Evolutionary conservation across 2,888 invertebrate genomes (phyloP).

Genomic region (Keiferia lycopersicella): DNA sequence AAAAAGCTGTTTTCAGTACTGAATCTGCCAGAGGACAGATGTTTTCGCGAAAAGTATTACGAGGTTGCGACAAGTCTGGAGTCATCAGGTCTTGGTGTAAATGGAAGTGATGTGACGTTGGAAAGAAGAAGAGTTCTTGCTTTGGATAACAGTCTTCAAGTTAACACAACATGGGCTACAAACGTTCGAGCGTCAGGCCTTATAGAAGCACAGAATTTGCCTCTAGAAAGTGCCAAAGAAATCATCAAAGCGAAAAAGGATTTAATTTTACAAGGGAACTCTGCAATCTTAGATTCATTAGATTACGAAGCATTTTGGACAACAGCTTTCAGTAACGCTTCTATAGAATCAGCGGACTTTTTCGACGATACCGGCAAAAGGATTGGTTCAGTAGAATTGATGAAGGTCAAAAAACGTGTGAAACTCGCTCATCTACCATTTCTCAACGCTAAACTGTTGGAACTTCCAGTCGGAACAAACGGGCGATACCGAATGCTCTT

Average conservation of each 20-base stretch:
- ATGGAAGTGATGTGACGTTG: constrained; percentile 35
- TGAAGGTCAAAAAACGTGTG: constrained; percentile 41
- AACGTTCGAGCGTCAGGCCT: constrained; percentile 28
- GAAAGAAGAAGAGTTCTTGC: constrained; percentile 34
- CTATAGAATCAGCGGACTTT: constrained; percentile 40
- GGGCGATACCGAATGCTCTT: constrained; percentile 45
- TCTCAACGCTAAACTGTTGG: constrained; percentile 42
- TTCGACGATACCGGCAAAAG: constrained; percentile 40
- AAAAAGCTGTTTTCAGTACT: constrained; percentile 35
- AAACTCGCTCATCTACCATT: constrained; percentile 40
- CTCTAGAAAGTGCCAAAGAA: constrained; percentile 33
- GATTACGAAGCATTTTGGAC: constrained; percentile 45
- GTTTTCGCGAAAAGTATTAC: constrained; percentile 41
- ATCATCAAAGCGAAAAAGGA: constrained; percentile 29
- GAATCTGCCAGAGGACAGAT: constrained; percentile 39
- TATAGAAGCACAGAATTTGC: constrained; percentile 29
- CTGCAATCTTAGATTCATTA: constrained; percentile 41
- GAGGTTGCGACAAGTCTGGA: constrained; percentile 40
- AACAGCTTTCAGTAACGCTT: constrained; percentile 39
- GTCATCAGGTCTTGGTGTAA: constrained; percentile 28
- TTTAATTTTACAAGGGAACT: constrained; percentile 37
- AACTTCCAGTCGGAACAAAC: constrained; percentile 44
- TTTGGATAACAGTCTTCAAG: constrained; percentile 34
- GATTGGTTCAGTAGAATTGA: constrained; percentile 42
- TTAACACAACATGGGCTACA: constrained; percentile 35